Evolutionary conservation across 1,140 invertebrate species (phyloP).

Genomic region (Babylonia areolata): DNA sequence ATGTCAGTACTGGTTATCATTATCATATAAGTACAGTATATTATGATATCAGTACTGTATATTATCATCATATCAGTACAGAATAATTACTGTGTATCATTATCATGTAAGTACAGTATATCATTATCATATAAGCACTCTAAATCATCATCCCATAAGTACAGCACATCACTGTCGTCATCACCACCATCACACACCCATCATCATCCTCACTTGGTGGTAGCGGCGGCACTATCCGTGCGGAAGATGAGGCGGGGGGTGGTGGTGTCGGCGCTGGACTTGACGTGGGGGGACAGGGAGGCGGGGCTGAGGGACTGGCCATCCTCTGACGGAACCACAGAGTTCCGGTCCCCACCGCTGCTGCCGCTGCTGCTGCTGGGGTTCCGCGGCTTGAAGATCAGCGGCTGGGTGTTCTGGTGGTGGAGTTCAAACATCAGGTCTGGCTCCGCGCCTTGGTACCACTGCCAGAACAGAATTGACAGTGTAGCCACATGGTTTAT

Average conservation of each 20-base stretch:
- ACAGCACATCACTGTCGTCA: no score
- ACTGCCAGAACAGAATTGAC: constrained; percentile 50
- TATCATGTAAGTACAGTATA: no score
- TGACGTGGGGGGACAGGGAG: not conserved
- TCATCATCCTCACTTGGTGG: constrained; percentile 62
- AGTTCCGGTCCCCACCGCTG: not conserved
- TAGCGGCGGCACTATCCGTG: constrained; percentile 55
- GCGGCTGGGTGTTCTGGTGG: constrained; percentile 77
- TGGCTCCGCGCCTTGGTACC: constrained; percentile 75
- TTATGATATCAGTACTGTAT: no score
- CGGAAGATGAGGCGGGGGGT: constrained; percentile 77
- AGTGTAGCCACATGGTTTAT: no score
- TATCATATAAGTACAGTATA: no score
- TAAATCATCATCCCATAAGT: no score
- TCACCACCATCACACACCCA: no score
- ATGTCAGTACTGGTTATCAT: no score
- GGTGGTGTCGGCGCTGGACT: constrained; percentile 39
- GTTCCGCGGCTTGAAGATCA: constrained; percentile 73
- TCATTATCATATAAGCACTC: not conserved
- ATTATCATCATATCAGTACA: no score
- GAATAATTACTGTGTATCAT: no score
- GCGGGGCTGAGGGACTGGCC: not conserved
- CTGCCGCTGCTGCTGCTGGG: constrained; percentile 14
- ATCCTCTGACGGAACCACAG: not conserved
- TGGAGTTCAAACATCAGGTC: constrained; percentile 78